Evolutionary conservation across 2,888 invertebrate genomes (phyloP).

Genomic region (Drosophila niveifrons): DNA sequence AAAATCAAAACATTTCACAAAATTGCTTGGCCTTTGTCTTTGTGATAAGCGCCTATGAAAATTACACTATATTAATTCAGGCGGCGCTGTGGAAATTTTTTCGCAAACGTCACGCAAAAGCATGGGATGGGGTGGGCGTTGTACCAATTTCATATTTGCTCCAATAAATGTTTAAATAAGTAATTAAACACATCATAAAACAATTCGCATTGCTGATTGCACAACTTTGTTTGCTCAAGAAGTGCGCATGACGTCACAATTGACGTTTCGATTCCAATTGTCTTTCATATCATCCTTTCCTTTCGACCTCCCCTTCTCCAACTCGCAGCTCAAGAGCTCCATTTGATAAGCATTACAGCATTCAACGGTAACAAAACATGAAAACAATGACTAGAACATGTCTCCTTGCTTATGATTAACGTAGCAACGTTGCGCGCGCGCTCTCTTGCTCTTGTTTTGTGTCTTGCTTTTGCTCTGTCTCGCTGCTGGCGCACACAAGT

Average conservation of each 20-base stretch:
- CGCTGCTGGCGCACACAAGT: background rate
- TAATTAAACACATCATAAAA: slow-evolving; percentile 64
- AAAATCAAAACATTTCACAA: slow-evolving; percentile 38
- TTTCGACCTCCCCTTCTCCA: background rate
- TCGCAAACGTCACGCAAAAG: slow-evolving; percentile 30
- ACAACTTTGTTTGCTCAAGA: slow-evolving; percentile 45
- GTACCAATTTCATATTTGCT: slow-evolving; percentile 49
- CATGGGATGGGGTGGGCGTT: slow-evolving; percentile 20
- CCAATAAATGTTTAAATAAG: slow-evolving; percentile 58
- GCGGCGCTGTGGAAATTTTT: slow-evolving; percentile 42
- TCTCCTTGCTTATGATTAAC: slow-evolving; percentile 14
- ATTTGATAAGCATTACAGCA: slow-evolving; percentile 35
- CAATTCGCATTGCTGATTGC: slow-evolving; percentile 50
- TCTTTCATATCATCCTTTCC: slow-evolving; percentile 9
- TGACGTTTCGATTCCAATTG: slow-evolving; percentile 30
- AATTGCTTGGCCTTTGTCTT: slow-evolving; percentile 32
- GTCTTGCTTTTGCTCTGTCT: slow-evolving; percentile 3
- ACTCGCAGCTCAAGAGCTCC: background rate
- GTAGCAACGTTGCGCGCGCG: slow-evolving; percentile 20
- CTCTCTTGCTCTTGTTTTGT: slow-evolving; percentile 3
- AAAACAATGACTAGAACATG: background rate
- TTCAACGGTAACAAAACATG: slow-evolving; percentile 11
- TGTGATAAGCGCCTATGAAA: slow-evolving; percentile 51
- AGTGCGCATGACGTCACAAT: slow-evolving; percentile 36
- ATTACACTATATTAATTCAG: slow-evolving; percentile 32